Evolutionary conservation across 2,797 vertebrate genomes (phyloP).

Genomic region (Lepus oiostolus): DNA sequence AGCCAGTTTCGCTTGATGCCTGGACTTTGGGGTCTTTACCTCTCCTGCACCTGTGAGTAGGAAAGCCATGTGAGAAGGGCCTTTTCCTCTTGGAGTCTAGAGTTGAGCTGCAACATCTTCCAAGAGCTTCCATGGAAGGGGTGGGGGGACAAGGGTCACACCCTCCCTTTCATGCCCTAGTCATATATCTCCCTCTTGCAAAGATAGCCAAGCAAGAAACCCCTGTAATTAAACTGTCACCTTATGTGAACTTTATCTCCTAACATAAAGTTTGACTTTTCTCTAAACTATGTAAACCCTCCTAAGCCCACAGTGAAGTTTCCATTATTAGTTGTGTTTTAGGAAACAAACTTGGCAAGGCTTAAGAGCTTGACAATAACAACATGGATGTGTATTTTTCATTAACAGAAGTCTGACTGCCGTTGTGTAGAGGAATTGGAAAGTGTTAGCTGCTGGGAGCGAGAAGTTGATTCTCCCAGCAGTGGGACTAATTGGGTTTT

Average conservation of each 20-base stretch:
- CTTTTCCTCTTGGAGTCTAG: not conserved
- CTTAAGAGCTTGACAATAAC: conserved; percentile 74
- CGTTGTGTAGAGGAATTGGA: conserved; percentile 70
- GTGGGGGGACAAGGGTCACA: not conserved
- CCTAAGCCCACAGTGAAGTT: conserved; percentile 67
- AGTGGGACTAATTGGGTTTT: conserved; percentile 73
- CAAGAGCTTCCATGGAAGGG: not conserved
- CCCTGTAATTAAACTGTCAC: not conserved
- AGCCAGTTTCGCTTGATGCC: conserved; percentile 32
- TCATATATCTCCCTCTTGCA: conserved; percentile 40
- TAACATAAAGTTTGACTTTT: conserved; percentile 39
- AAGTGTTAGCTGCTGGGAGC: conserved; percentile 55
- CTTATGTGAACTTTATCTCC: conserved; percentile 38
- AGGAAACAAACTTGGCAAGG: conserved; percentile 73
- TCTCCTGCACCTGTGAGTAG: not conserved
- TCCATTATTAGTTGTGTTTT: conserved; percentile 68
- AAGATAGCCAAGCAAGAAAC: not conserved
- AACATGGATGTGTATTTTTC: conserved; percentile 74
- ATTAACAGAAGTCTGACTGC: conserved; percentile 75
- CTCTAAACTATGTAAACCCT: conserved; percentile 45
- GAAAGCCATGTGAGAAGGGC: not conserved
- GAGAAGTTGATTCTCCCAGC: conserved; percentile 70
- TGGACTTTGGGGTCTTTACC: conserved; percentile 11
- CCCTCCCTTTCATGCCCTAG: not conserved
- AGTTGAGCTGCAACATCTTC: not conserved